Evolutionary conservation across 2,888 invertebrate species (phyloP).

Genomic region (Eubasilissa splendida): DNA sequence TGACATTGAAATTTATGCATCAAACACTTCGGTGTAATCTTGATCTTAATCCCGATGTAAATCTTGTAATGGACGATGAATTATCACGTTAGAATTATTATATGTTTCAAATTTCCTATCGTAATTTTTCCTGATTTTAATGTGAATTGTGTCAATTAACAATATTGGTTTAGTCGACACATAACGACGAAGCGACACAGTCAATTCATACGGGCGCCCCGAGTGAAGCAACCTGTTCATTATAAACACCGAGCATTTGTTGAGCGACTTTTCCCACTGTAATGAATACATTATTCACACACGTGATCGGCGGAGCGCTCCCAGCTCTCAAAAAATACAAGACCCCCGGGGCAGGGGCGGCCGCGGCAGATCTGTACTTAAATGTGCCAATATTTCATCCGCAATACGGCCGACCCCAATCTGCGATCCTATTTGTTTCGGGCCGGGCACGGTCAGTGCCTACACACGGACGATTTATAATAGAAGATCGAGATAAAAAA

Average conservation of each 20-base stretch:
- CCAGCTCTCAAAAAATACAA: constrained; percentile 14
- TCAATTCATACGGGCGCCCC: not conserved
- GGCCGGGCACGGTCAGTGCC: not conserved
- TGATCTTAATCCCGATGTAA: too few species aligned
- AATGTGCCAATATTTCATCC: constrained; percentile 33
- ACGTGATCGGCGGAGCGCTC: constrained; percentile 25
- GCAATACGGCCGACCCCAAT: constrained; percentile 34
- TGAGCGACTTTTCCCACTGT: constrained; percentile 16
- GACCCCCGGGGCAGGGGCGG: constrained; percentile 26
- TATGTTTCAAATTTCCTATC: too few species aligned
- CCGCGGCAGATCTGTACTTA: constrained; percentile 19
- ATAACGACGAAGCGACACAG: not conserved
- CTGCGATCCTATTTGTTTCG: constrained; percentile 41
- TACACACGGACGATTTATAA: constrained; percentile 12
- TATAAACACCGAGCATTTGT: constrained; percentile 1
- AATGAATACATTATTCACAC: constrained; percentile 36
- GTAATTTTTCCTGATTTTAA: too few species aligned
- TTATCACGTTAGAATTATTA: too few species aligned
- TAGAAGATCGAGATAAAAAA: constrained; percentile 14
- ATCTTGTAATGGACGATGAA: too few species aligned
- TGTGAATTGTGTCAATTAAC: too few species aligned
- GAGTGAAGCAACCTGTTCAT: not conserved
- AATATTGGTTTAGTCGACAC: too few species aligned
- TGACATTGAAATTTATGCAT: too few species aligned
- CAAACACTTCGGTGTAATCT: too few species aligned